A percentile compares a stretch with the other conserved stretches of the same genome.
phyloP scores from a whole-genome alignment of 2,888 invertebrate species.

The Megamerina dolium region DNA sequence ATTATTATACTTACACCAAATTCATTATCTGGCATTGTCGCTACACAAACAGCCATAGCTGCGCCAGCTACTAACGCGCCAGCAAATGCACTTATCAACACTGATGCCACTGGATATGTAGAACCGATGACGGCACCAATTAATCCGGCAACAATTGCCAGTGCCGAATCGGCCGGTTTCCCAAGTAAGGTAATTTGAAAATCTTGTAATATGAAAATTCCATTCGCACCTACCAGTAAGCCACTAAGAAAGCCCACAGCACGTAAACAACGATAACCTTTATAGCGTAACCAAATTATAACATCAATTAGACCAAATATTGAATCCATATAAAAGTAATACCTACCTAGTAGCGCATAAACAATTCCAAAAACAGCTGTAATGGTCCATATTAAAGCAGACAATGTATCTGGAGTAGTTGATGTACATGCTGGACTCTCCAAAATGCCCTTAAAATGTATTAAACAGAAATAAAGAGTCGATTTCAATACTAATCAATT shows the following conservation, averaged over 20 bases:
- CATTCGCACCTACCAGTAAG: slow-evolving; percentile 74
- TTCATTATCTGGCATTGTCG: slow-evolving; percentile 49
- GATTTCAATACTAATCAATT: too few relatives aligned
- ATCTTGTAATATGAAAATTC: slow-evolving; percentile 78
- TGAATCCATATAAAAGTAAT: slow-evolving; percentile 1
- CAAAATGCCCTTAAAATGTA: slow-evolving; percentile 42
- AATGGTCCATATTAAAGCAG: slow-evolving; percentile 48
- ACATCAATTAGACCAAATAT: background rate
- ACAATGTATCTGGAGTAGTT: slow-evolving; percentile 44
- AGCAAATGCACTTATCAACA: slow-evolving; percentile 47
- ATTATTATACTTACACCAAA: slow-evolving; percentile 40
- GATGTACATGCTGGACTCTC: slow-evolving; percentile 46
- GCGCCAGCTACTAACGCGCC: slow-evolving; percentile 46
- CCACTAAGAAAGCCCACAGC: slow-evolving; percentile 84
- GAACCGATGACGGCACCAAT: slow-evolving; percentile 48
- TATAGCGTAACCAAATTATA: slow-evolving; percentile 28
- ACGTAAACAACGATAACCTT: slow-evolving; percentile 84
- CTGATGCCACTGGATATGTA: slow-evolving; percentile 48
- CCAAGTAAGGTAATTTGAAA: slow-evolving; percentile 71
- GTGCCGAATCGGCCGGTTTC: slow-evolving; percentile 47
- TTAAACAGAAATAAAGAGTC: too few relatives aligned
- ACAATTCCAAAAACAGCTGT: slow-evolving; percentile 68
- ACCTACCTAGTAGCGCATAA: slow-evolving; percentile 77
- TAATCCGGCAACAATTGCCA: slow-evolving; percentile 47
- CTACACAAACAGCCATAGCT: slow-evolving; percentile 48